phyloP scores from a whole-genome alignment of 2,888 invertebrate genomes.

The Argyra leucocephala region DNA sequence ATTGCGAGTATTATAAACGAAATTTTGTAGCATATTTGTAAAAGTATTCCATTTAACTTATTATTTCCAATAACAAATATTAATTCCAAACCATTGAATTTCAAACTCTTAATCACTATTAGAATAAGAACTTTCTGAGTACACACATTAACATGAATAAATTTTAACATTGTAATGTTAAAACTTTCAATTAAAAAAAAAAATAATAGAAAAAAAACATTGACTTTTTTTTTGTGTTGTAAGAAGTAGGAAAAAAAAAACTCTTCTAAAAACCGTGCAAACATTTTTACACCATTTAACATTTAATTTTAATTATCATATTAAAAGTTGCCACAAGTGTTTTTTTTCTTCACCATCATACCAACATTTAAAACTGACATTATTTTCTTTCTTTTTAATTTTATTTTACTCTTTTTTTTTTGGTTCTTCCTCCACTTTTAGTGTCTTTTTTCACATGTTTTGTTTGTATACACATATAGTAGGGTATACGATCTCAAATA shows the following conservation, averaged over 20 bases:
- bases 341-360: background rate
- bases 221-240: no score
- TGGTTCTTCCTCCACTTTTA: background rate
- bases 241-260: background rate
- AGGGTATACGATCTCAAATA: no score
- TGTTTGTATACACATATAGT: no score
- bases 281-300: conserved; percentile 6
- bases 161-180: background rate
- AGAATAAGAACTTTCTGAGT: no score
- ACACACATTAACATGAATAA: no score
- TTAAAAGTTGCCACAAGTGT: background rate
- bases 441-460: no score
- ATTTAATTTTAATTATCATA: conserved; percentile 6
- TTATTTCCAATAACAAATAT: no score
- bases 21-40: no score
- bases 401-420: background rate
- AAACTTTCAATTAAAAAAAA: background rate
- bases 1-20: no score
- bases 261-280: background rate
- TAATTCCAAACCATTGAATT: background rate
- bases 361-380: background rate
- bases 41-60: no score
- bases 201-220: background rate
- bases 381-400: background rate
- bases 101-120: no score